Evolutionary conservation across 2,888 invertebrate genomes (phyloP), one percentile per base, ranked within the genome.

Genomic region (Spodoptera exigua): DNA sequence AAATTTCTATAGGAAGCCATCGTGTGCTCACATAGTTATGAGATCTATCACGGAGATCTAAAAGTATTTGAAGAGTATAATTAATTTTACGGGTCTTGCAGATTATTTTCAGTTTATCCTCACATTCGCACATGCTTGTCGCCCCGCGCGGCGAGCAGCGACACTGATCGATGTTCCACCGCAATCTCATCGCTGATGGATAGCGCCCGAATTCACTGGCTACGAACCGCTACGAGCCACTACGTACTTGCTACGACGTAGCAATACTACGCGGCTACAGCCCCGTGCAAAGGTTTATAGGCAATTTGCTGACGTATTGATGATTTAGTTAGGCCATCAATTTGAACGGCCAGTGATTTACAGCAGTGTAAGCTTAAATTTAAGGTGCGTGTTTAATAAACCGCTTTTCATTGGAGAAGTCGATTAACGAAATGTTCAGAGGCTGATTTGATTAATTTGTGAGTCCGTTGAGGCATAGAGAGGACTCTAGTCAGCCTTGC

Each of bases 81-180:
- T 21, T 3, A 21, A 21, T 21, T 21, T 21, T 5, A 21, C 3
- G 3, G 21, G 5, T 21, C 5, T 21, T 5, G 5, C 27, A 9
- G 7, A 9, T 27, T 27, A 27, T 9, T 17, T 40, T 37, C 35
- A 13, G 14, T n/a, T 14, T 35, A 17, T 70, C 59, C 57, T 51
- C 10, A 40, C 12, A 16, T 44, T 51, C 35, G 0, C 27, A 70
- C 32, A 34, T 76, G 48, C 2, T 5, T 2, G 54, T 7, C 12
- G 13, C 3, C 9, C 11, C 48, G 61, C 45, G 64, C 58, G 58
- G 67, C 55, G 53, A 54, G 57, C 69, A 59, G 49, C 64, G 79
- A 79, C 79, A 78, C 76, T 79, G 79, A 79, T 80, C 78, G 79
- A 79, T 79, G 79, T 69, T 61, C 57, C 47, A 34, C 74, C 68